phyloP scores from a whole-genome alignment of 2,888 invertebrate species.

The Mallateleia sp. region DNA sequence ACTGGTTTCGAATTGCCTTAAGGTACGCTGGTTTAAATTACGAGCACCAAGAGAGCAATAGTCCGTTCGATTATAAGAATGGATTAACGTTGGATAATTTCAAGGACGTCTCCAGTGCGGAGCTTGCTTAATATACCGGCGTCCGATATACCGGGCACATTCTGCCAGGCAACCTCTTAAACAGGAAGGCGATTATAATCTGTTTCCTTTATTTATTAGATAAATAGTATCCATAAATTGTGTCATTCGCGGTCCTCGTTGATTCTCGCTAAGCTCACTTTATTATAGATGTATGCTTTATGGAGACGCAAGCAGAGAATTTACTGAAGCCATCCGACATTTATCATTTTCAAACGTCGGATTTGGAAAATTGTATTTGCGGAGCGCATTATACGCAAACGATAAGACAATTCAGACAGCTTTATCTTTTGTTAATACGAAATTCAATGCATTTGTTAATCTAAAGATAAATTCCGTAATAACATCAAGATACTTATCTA shows the following conservation, averaged over 20 bases:
- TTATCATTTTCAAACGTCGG: constrained; percentile 64
- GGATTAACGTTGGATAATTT: constrained; percentile 72
- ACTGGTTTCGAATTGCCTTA: constrained; percentile 51
- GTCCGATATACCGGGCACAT: constrained; percentile 36
- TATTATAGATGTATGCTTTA: constrained; percentile 68
- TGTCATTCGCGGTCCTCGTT: constrained; percentile 60
- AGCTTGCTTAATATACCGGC: constrained; percentile 50
- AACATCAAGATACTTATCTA: constrained; percentile 23
- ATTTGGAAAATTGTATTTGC: constrained; percentile 71
- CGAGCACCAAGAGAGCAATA: constrained; percentile 57
- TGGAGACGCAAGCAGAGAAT: constrained; percentile 56
- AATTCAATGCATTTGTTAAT: constrained; percentile 53
- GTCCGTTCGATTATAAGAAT: constrained; percentile 72
- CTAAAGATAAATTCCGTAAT: constrained; percentile 43
- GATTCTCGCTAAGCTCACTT: constrained; percentile 65
- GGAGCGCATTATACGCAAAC: constrained; percentile 55
- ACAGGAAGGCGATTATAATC: constrained; percentile 70
- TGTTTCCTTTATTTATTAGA: constrained; percentile 73
- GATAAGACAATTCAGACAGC: constrained; percentile 46
- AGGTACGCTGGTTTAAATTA: constrained; percentile 55
- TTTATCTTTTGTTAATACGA: constrained; percentile 57
- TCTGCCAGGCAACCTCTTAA: constrained; percentile 60
- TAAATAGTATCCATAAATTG: constrained; percentile 73
- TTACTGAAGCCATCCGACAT: constrained; percentile 48
- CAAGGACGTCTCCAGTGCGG: constrained; percentile 54